Evolutionary conservation across 2,113 vertebrate genomes (phyloP), one percentile per base, ranked within the genome.

Genomic region (Anthoscopus minutus): DNA sequence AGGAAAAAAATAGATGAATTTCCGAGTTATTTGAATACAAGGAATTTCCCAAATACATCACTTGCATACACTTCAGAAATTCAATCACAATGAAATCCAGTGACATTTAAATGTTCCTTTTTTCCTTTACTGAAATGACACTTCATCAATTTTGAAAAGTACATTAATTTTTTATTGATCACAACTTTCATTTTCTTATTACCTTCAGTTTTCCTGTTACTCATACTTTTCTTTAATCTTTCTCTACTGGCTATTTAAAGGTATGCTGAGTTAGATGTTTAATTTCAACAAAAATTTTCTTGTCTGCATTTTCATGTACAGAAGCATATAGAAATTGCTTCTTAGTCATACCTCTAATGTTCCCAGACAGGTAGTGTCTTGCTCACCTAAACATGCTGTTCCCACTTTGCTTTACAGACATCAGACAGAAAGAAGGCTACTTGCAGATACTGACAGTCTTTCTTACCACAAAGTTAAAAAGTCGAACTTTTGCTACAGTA

Each of bases 401-500:
- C 10, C 13, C 7, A 20, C 20, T 24, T 18, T 69, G 13, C 15
- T 65, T 72, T 51, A 51, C 6, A 77, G 20, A 69, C 1, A 20
- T 89, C 7, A 70, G n/a, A 61, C 5, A 27, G 31, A 76, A 82
- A 45, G 9, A 54, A 51, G 2, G 21, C 23, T 62, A 9, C 4
- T 35, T 71, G 5, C 1, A 2, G 10, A 40, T 30, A 62, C 30
- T 37, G 8, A 58, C 10, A 58, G 6, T 18, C 17, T 67, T 62
- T 79, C 27, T 58, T 58, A 31, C 7, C 33, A 28, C 5, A 31
- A n/a, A 54, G 16, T 21, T 66, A 33, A 76, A 50, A 64, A 1
- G 2, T 17, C 2, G 0, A 30, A 56, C 1, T 38, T 70, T 25
- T 66, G 1, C 25, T 38, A 33, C 42, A 6, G 11, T 67, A 64